Evolutionary conservation across 2,113 vertebrate genomes (phyloP).

Genomic region (Bungarus multicinctus): DNA sequence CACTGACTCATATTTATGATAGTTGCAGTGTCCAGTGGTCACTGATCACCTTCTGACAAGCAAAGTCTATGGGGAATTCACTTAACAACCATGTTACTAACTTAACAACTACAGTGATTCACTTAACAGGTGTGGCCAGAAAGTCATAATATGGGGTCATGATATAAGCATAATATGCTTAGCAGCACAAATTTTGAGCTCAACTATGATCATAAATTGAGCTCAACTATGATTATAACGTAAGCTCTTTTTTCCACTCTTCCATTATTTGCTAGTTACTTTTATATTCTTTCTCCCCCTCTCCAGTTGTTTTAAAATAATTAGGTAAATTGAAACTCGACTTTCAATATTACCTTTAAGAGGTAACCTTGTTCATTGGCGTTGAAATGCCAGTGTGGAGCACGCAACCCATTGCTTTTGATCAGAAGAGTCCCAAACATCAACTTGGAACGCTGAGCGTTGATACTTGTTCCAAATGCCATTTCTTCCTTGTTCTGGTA

Average conservation of each 20-base stretch:
- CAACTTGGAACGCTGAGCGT: conserved; percentile 57
- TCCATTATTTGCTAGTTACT: background rate
- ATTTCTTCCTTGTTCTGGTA: conserved; percentile 58
- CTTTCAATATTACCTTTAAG: conserved; percentile 49
- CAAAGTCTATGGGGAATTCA: background rate
- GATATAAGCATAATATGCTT: too few relatives aligned
- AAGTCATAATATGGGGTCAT: background rate
- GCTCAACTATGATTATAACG: background rate
- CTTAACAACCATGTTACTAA: background rate
- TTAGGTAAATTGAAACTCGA: background rate
- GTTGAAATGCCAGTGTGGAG: conserved; percentile 71
- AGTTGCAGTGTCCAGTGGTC: background rate
- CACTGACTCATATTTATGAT: background rate
- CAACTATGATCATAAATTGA: background rate
- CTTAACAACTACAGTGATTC: background rate
- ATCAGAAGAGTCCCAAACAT: conserved; percentile 64
- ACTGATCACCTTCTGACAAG: background rate
- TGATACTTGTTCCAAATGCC: conserved; percentile 65
- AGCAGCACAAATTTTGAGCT: background rate
- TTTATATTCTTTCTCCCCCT: background rate
- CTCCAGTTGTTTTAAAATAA: background rate
- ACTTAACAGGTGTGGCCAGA: background rate
- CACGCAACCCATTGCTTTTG: conserved; percentile 61
- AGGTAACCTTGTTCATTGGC: conserved; percentile 70
- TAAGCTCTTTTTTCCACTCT: background rate